Conservation (phyloP, 2,797 vertebrate genomes). For the Mus caroli region DNA sequence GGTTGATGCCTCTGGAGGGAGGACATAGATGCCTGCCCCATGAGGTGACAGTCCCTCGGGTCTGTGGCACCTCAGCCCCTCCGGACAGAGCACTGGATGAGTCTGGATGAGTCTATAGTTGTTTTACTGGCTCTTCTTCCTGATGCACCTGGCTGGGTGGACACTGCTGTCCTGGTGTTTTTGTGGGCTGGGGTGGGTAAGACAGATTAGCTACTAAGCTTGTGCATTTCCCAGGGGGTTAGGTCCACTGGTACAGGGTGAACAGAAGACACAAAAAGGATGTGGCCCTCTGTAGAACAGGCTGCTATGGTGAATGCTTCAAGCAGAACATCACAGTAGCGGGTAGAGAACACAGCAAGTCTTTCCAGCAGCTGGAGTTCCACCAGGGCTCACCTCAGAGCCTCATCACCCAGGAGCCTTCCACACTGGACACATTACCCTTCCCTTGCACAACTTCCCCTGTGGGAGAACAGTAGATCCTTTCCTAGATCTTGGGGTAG, state of each 20-base stretch:
- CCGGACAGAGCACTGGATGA: background rate
- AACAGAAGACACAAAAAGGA: background rate
- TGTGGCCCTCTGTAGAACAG: background rate
- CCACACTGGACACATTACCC: rapidly evolving
- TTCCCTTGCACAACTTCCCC: background rate
- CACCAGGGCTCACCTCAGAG: background rate
- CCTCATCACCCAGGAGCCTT: rapidly evolving
- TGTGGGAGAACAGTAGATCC: background rate
- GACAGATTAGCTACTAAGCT: too few species aligned
- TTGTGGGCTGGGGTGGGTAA: background rate
- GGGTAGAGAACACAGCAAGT: background rate
- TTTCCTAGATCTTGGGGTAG: background rate
- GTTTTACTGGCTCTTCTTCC: background rate
- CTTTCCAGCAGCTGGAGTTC: background rate
- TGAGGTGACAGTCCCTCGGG: background rate
- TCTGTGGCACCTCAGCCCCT: too few species aligned
- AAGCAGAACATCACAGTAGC: background rate
- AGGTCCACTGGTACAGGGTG: background rate
- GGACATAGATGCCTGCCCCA: background rate
- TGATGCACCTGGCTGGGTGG: background rate
- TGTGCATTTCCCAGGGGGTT: rapidly evolving
- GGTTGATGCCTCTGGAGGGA: background rate
- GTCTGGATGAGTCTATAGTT: background rate
- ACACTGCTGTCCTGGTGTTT: background rate
- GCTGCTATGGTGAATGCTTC: background rate